A percentile compares a stretch with the other conserved stretches of the same genome.
These are phyloP conservation scores for Prochilodus magdalenae DNA, from an alignment of 2,113 vertebrate genomes.

Conservation along the genomic window DNA sequence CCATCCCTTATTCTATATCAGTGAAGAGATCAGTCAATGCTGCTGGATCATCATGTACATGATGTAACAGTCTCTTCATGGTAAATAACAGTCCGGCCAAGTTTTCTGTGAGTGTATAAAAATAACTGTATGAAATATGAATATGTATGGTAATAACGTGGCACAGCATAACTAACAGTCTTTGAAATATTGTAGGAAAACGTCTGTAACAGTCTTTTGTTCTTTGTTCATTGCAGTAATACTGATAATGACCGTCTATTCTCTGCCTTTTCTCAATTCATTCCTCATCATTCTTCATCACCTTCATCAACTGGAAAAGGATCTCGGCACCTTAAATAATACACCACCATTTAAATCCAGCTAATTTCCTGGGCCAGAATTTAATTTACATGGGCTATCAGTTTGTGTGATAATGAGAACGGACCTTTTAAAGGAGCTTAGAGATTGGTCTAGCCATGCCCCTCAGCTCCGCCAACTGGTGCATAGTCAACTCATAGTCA, in stretches of 20 bases:
- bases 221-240: conserved; percentile 51
- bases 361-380: not conserved
- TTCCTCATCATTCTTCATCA: not conserved
- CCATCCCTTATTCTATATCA: conserved; percentile 12
- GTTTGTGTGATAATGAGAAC: not conserved
- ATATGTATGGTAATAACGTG: conserved; percentile 43
- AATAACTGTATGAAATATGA: conserved; percentile 39
- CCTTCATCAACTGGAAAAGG: not conserved
- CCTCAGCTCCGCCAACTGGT: conserved; percentile 44
- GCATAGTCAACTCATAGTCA: conserved; percentile 63
- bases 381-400: not conserved
- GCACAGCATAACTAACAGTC: conserved; percentile 75
- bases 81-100: conserved; percentile 70
- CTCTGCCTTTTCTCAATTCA: not conserved
- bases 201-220: conserved; percentile 74
- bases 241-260: conserved; percentile 41
- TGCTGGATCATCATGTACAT: conserved; percentile 28
- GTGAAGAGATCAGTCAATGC: conserved; percentile 20
- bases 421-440: not conserved
- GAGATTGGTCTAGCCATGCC: conserved; percentile 45
- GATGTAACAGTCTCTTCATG: conserved; percentile 72
- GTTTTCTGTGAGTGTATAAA: conserved; percentile 46
- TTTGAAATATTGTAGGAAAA: conserved; percentile 65
- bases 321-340: not conserved
- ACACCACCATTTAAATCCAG: not conserved